Evolutionary conservation across 2,888 invertebrate species (phyloP).

Genomic region (Hirtodrosophila cameraria): DNA sequence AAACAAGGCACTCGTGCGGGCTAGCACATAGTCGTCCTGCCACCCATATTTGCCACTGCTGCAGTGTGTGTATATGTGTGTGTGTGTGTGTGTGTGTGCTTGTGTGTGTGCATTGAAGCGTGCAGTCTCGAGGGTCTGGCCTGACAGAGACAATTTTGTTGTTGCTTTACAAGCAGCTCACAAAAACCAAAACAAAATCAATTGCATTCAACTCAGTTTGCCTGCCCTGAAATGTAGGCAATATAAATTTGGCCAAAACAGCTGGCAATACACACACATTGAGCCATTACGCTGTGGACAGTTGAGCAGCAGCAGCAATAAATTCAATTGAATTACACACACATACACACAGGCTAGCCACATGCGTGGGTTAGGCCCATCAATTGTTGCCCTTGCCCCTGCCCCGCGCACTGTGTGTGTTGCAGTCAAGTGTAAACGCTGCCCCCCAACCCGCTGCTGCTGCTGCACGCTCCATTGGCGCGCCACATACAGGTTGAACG

Average conservation of each 20-base stretch:
- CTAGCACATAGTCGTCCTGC: conserved; percentile 32
- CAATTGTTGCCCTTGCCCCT: conserved; percentile 20
- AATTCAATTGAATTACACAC: conserved; percentile 66
- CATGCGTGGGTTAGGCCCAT: conserved; percentile 64
- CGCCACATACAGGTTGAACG: conserved; percentile 50
- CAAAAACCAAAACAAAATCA: conserved; percentile 66
- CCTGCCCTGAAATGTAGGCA: conserved; percentile 68
- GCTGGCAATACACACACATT: conserved; percentile 36
- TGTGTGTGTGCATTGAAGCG: conserved; percentile 50
- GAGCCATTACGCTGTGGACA: conserved; percentile 53
- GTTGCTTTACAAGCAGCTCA: conserved; percentile 14
- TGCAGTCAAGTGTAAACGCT: conserved; percentile 61
- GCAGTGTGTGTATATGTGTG: not conserved
- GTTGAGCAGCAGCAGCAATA: conserved; percentile 45
- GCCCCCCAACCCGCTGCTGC: conserved; percentile 1
- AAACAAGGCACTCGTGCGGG: conserved; percentile 73
- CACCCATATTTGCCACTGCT: not conserved
- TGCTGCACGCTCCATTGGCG: conserved; percentile 63
- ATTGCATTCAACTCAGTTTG: conserved; percentile 52
- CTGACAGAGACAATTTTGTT: conserved; percentile 61
- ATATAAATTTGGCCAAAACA: conserved; percentile 72
- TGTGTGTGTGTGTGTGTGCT: conserved; percentile 2
- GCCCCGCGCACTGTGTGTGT: conserved; percentile 1
- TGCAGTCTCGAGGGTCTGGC: conserved; percentile 42
- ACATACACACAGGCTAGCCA: conserved; percentile 45